Conservation (phyloP, 1,140 invertebrate species). For the Archegozetes longisetosus region DNA sequence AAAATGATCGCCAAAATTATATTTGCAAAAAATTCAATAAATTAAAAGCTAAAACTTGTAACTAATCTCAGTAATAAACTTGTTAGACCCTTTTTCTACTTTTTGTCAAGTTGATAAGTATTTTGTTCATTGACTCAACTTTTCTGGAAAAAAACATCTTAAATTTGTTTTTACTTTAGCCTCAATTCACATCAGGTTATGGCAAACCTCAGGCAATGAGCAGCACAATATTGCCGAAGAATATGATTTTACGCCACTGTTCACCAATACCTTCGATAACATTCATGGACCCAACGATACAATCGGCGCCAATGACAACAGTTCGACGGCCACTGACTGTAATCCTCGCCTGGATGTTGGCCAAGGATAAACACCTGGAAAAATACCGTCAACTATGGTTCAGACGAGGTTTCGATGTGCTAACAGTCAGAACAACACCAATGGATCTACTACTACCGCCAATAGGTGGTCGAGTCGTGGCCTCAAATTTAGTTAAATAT, state of each 20-base stretch:
- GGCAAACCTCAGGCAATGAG: not conserved
- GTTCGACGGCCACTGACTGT: constrained; percentile 25
- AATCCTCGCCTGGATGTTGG: constrained; percentile 63
- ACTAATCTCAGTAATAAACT: too few relatives aligned
- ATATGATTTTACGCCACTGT: not conserved
- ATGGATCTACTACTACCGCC: constrained; percentile 63
- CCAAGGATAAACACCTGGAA: constrained; percentile 59
- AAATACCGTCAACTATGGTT: constrained; percentile 67
- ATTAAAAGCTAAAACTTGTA: too few relatives aligned
- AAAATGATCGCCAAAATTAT: too few relatives aligned
- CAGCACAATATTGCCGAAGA: not conserved
- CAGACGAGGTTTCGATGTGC: constrained; percentile 67
- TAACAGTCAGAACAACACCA: constrained; percentile 55
- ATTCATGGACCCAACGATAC: not conserved
- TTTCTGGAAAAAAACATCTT: not conserved
- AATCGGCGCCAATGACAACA: not conserved
- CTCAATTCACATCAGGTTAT: not conserved
- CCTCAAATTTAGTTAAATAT: constrained; percentile 51
- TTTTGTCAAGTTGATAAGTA: not conserved
- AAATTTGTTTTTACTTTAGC: too few relatives aligned
- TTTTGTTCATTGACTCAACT: not conserved
- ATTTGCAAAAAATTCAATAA: too few relatives aligned
- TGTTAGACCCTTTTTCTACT: too few relatives aligned
- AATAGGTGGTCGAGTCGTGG: constrained; percentile 40
- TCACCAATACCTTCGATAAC: not conserved